Evolutionary conservation across 2,797 vertebrate genomes (phyloP).

Genomic region (Paramormyrops hopkinsi): DNA sequence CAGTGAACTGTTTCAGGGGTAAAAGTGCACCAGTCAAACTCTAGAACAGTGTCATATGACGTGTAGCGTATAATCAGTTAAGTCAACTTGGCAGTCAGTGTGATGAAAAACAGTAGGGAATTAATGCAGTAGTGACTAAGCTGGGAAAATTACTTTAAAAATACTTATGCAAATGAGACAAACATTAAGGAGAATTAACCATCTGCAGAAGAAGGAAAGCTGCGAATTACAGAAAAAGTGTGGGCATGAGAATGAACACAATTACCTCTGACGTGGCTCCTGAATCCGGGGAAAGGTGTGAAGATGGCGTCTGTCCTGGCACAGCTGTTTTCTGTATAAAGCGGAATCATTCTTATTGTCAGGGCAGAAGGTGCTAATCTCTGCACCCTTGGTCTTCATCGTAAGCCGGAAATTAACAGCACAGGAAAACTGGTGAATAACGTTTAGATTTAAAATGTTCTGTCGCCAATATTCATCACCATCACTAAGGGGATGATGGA

Average conservation of each 20-base stretch:
- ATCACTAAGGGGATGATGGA: too few relatives aligned
- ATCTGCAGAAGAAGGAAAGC: background rate
- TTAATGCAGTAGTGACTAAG: background rate
- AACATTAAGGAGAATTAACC: background rate
- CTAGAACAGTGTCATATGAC: background rate
- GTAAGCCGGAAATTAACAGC: background rate
- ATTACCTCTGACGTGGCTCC: conserved; percentile 95
- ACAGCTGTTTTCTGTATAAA: conserved; percentile 86
- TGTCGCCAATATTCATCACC: background rate
- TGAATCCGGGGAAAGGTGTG: conserved; percentile 94
- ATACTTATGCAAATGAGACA: background rate
- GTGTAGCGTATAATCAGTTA: background rate
- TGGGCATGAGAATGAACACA: conserved; percentile 19
- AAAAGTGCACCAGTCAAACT: background rate
- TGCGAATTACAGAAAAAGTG: background rate
- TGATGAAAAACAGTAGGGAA: background rate
- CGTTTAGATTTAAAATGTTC: background rate
- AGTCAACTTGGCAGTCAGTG: background rate
- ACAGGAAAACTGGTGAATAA: background rate
- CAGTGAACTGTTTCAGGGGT: background rate
- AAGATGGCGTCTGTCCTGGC: conserved; percentile 96
- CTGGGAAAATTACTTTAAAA: background rate
- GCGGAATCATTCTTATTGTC: conserved; percentile 19
- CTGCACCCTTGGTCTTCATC: background rate
- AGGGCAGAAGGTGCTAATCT: background rate